These are phyloP conservation scores for Heteromurus nitidus DNA, from an alignment of 2,888 invertebrate species.

Conservation along the genomic window DNA sequence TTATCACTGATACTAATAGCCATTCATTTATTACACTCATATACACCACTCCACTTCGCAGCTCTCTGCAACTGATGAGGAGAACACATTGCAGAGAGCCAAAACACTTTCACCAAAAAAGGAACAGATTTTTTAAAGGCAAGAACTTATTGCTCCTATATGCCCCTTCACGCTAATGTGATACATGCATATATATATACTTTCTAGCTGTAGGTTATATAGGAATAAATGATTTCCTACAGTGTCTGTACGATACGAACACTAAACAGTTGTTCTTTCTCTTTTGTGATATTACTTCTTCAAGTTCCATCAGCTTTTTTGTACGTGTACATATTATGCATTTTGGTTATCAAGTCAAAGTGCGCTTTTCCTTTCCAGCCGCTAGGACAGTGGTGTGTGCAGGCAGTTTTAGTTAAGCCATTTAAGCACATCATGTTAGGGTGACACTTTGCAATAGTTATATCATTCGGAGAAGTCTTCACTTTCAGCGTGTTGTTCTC, in stretches of 20 bases:
- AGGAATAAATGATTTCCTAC: slow-evolving; percentile 18
- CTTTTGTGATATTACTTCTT: background rate
- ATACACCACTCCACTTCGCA: slow-evolving; percentile 10
- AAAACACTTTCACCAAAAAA: slow-evolving; percentile 8
- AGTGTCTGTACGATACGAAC: background rate
- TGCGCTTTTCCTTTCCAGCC: background rate
- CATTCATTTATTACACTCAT: slow-evolving; percentile 53
- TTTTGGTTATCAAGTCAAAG: too few species aligned
- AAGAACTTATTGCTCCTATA: background rate
- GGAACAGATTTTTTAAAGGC: slow-evolving; percentile 33
- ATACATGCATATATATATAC: background rate
- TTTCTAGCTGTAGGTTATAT: too few species aligned
- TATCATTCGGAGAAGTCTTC: slow-evolving; percentile 24
- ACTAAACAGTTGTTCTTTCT: slow-evolving; percentile 20
- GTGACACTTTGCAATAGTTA: slow-evolving; percentile 7
- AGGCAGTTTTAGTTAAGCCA: background rate
- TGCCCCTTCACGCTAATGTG: background rate
- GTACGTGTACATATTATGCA: too few species aligned
- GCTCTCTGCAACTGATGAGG: background rate
- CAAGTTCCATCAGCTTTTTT: background rate
- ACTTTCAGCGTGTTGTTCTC: background rate
- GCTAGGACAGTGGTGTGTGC: background rate
- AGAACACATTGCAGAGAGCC: background rate
- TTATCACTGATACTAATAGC: slow-evolving; percentile 62
- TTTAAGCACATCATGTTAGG: slow-evolving; percentile 6